Percentiles rank a stretch among this genome's conserved stretches.
Conservation (phyloP, 2,888 invertebrate species). For the Ormia ochracea region DNA sequence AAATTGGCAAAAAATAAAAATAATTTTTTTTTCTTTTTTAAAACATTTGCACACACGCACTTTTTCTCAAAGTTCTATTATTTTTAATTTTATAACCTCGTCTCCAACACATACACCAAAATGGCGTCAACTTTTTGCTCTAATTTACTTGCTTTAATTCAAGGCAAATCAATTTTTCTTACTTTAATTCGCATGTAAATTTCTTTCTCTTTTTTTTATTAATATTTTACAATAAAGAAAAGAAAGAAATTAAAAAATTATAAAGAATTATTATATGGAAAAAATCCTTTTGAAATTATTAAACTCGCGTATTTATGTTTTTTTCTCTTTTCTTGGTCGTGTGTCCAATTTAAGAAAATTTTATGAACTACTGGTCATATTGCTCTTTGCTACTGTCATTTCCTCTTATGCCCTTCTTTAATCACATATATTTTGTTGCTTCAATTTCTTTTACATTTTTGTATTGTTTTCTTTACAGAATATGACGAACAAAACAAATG, state of each 20-base stretch:
- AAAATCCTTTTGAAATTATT: conserved; percentile 46
- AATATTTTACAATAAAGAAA: conserved; percentile 42
- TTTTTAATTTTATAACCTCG: conserved; percentile 35
- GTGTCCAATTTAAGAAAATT: conserved; percentile 55
- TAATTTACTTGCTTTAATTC: conserved; percentile 36
- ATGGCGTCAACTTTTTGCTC: conserved; percentile 64
- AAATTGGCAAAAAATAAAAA: conserved; percentile 63
- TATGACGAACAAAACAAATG: conserved; percentile 43
- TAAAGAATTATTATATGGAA: conserved; percentile 49
- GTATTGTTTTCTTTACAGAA: conserved; percentile 24
- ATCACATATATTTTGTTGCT: neutral
- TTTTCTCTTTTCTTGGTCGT: conserved; percentile 16
- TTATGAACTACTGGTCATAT: conserved; percentile 36
- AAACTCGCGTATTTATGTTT: conserved; percentile 44
- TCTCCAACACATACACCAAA: conserved; percentile 60
- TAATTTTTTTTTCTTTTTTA: conserved; percentile 53
- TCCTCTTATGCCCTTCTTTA: neutral
- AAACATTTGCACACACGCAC: conserved; percentile 42
- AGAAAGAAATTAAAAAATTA: conserved; percentile 59
- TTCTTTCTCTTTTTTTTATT: conserved; percentile 16
- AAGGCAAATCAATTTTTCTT: conserved; percentile 29
- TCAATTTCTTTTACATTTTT: neutral
- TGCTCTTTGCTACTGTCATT: conserved; percentile 15
- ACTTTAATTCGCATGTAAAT: conserved; percentile 27
- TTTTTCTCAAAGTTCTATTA: conserved; percentile 40